Conservation (phyloP, 2,113 vertebrate genomes). For the Caracal caracal region DNA sequence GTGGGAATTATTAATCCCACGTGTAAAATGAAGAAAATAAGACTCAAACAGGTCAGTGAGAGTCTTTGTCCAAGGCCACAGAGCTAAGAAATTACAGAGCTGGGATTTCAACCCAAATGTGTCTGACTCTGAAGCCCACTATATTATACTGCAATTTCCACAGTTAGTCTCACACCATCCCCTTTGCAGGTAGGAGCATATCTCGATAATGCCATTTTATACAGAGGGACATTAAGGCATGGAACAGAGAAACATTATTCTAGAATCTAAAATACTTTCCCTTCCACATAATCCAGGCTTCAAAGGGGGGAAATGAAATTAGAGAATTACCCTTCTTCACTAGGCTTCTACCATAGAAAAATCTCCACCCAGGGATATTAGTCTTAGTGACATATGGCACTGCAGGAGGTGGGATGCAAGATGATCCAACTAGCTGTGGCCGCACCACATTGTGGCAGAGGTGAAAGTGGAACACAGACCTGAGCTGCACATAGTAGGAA, state of each 20-base stretch:
- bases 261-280: background rate
- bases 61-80: background rate
- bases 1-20: background rate
- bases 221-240: background rate
- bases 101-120: background rate
- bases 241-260: background rate
- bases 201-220: conserved; percentile 13
- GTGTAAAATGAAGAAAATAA: background rate
- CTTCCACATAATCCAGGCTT: background rate
- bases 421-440: background rate
- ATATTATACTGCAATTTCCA: background rate
- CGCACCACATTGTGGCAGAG: background rate
- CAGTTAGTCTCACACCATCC: background rate
- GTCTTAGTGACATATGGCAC: background rate
- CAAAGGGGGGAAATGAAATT: background rate
- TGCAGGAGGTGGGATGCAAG: background rate
- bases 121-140: background rate
- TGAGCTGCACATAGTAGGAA: background rate
- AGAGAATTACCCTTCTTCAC: conserved; percentile 9
- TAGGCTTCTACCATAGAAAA: conserved; percentile 2
- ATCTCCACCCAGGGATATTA: background rate
- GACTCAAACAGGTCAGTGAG: background rate
- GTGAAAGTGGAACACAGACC: conserved; percentile 6
- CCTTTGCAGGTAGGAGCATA: background rate
- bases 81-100: background rate